phyloP scores from a whole-genome alignment of 2,797 vertebrate species.

The Salmo trutta region DNA sequence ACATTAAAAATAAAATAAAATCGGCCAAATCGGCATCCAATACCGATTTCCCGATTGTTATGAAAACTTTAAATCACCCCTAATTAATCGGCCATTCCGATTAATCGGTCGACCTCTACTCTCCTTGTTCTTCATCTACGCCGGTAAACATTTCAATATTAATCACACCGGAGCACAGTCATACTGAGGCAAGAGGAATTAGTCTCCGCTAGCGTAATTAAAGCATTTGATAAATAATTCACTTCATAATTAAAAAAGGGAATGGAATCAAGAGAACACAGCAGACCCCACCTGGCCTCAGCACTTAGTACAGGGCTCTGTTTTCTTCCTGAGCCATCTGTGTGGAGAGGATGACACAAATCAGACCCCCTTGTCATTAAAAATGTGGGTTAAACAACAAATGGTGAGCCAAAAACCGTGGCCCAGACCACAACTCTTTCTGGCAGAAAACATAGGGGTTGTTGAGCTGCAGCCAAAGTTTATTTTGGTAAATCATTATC shows the following conservation, averaged over 20 bases:
- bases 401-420: constrained; percentile 3
- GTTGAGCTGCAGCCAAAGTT: constrained; percentile 7
- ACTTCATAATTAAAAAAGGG: constrained; percentile 36
- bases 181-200: constrained; percentile 36
- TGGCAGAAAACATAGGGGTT: constrained; percentile 4
- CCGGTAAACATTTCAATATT: constrained; percentile 53
- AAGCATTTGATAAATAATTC: constrained; percentile 59
- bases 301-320: neutral
- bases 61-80: no score
- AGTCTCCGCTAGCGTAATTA: constrained; percentile 47
- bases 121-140: constrained; percentile 4
- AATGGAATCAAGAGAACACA: constrained; percentile 3
- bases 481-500: constrained; percentile 5
- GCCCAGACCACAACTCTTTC: no score
- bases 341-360: neutral
- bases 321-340: neutral
- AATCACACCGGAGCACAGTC: constrained; percentile 35
- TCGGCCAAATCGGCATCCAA: no score
- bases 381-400: neutral
- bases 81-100: no score
- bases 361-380: neutral
- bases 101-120: neutral
- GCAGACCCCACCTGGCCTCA: neutral
- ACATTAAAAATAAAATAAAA: no score
- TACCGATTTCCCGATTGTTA: no score